Percentiles rank a stretch among this genome's conserved stretches.
Evolutionary conservation across 2,113 vertebrate genomes (phyloP).

Genomic region (Tricholaema leucomelas): DNA sequence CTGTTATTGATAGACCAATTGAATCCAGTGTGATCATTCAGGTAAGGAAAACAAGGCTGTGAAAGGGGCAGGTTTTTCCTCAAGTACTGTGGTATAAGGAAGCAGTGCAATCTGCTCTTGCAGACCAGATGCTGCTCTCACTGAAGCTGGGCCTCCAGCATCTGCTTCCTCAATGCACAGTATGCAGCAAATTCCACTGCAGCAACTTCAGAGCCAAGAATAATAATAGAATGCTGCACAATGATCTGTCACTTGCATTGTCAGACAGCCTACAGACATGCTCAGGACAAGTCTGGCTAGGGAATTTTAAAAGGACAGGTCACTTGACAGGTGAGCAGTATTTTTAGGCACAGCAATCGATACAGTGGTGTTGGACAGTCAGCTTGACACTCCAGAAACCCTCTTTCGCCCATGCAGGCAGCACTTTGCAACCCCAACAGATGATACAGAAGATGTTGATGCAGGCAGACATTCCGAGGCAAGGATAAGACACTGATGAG

Average conservation of each 20-base stretch:
- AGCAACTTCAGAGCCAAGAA: not conserved
- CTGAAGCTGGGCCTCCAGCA: not conserved
- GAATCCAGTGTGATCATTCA: not conserved
- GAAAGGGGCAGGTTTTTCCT: not conserved
- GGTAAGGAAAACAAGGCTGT: not conserved
- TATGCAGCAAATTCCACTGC: not conserved
- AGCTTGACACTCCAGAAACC: not conserved
- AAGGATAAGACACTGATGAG: not conserved
- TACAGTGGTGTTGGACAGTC: not conserved
- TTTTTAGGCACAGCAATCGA: not conserved
- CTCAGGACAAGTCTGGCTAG: not conserved
- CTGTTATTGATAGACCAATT: accelerated
- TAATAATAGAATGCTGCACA: not conserved
- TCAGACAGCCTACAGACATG: not conserved
- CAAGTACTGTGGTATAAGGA: not conserved
- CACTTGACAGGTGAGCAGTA: not conserved
- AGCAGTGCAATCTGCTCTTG: not conserved
- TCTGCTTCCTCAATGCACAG: not conserved
- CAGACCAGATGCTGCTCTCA: not conserved
- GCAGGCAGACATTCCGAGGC: not conserved
- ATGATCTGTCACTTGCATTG: not conserved
- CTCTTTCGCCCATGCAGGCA: not conserved
- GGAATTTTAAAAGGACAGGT: not conserved
- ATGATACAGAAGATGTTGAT: not conserved
- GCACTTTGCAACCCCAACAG: not conserved